A percentile compares a stretch with the other conserved stretches of the same genome.
Conservation (phyloP, 2,113 vertebrate species). For the Tor tambroides region DNA sequence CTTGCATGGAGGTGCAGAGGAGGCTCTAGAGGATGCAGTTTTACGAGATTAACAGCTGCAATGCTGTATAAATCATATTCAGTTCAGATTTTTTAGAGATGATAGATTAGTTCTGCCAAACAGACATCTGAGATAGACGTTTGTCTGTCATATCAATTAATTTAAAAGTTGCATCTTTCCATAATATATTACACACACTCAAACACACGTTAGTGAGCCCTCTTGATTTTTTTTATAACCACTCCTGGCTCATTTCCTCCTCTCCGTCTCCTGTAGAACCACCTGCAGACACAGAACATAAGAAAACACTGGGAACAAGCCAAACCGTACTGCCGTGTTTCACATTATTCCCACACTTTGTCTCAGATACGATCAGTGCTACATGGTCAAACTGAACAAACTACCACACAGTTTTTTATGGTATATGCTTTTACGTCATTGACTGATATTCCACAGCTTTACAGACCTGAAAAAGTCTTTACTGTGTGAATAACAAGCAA, state of each 20-base stretch:
- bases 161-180: not conserved
- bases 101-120: not conserved
- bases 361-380: not conserved
- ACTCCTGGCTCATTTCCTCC: not conserved
- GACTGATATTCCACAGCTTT: not conserved
- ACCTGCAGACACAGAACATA: constrained; percentile 9
- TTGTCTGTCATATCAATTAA: constrained; percentile 20
- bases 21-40: not conserved
- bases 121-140: constrained; percentile 9
- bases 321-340: not conserved
- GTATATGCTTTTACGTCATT: not conserved
- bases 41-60: not conserved
- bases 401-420: not conserved
- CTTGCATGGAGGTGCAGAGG: not conserved
- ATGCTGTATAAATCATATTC: not conserved
- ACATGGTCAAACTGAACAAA: not conserved
- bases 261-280: not conserved
- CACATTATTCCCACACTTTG: constrained; percentile 26
- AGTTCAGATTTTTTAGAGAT: not conserved
- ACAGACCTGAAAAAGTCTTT: not conserved
- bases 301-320: not conserved
- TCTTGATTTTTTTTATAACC: not conserved
- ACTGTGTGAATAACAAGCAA: not conserved
- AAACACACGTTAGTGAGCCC: not conserved
- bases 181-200: not conserved